phyloP scores from a whole-genome alignment of 1,140 invertebrate species.

The Ceratoteleas bidentatus region DNA sequence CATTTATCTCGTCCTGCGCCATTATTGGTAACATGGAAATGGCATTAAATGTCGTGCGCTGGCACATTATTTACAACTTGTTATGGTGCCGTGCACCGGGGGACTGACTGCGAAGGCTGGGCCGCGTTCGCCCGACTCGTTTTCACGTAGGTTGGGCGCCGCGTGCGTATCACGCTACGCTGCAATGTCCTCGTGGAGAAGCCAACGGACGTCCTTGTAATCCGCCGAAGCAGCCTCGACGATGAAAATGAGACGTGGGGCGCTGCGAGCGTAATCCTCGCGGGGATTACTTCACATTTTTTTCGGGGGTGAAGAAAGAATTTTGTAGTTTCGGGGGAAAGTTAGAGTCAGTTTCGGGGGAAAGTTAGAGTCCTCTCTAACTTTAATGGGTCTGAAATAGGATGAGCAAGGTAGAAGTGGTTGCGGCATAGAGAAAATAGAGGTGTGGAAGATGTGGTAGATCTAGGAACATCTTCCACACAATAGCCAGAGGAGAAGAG shows the following conservation, averaged over 20 bases:
- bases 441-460: too few species aligned
- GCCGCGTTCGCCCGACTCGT: conserved; percentile 70
- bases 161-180: conserved; percentile 49
- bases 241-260: conserved; percentile 51
- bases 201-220: conserved; percentile 66
- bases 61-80: conserved; percentile 63
- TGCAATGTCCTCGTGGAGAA: conserved; percentile 49
- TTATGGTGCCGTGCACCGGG: conserved; percentile 62
- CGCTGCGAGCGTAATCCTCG: conserved; percentile 1
- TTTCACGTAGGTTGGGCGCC: conserved; percentile 70
- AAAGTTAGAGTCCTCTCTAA: too few species aligned
- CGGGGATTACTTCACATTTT: conserved; percentile 11
- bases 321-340: too few species aligned
- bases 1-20: conserved; percentile 61
- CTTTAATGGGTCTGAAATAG: too few species aligned
- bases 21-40: conserved; percentile 68
- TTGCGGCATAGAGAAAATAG: too few species aligned
- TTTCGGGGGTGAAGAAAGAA: too few species aligned
- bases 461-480: too few species aligned
- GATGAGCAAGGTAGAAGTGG: too few species aligned
- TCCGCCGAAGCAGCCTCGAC: conserved; percentile 21
- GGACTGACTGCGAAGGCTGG: conserved; percentile 61
- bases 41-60: conserved; percentile 66
- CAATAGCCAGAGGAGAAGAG: too few species aligned
- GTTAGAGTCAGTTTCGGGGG: too few species aligned